A percentile compares a stretch with the other conserved stretches of the same genome.
phyloP scores from a whole-genome alignment of 2,113 vertebrate species.

The Hippocampus mohnikei region DNA sequence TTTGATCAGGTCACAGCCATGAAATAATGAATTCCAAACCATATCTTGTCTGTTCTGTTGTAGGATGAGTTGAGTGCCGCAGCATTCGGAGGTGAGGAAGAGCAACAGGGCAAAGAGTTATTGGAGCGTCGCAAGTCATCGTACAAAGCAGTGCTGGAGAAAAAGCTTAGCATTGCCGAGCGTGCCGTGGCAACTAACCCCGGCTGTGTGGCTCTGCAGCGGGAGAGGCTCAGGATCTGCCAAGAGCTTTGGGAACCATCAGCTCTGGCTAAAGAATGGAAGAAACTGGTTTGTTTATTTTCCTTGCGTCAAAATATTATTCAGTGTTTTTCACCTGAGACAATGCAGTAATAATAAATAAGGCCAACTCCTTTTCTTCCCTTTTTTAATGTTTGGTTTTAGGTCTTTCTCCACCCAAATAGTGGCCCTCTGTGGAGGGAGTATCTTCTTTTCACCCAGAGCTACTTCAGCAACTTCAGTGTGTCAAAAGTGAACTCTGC shows the following conservation, averaged over 20 bases:
- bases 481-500: conserved; percentile 82
- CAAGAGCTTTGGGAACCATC: conserved; percentile 87
- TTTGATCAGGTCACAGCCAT: neutral
- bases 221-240: conserved; percentile 82
- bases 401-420: conserved; percentile 91
- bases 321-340: neutral
- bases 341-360: neutral
- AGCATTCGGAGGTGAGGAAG: conserved; percentile 68
- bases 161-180: conserved; percentile 89
- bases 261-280: conserved; percentile 87
- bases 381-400: conserved; percentile 3
- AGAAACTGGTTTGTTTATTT: conserved; percentile 76
- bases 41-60: neutral
- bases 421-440: conserved; percentile 84
- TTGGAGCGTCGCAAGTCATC: conserved; percentile 63
- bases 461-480: conserved; percentile 90
- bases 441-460: conserved; percentile 89
- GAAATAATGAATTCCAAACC: neutral
- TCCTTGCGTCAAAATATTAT: neutral
- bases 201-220: conserved; percentile 81
- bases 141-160: conserved; percentile 80
- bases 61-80: conserved; percentile 81
- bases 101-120: conserved; percentile 63
- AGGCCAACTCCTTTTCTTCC: neutral
- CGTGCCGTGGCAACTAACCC: conserved; percentile 86